These are phyloP conservation scores for Holocentrus rufus DNA, from an alignment of 2,797 vertebrate genomes.

Conservation along the genomic window DNA sequence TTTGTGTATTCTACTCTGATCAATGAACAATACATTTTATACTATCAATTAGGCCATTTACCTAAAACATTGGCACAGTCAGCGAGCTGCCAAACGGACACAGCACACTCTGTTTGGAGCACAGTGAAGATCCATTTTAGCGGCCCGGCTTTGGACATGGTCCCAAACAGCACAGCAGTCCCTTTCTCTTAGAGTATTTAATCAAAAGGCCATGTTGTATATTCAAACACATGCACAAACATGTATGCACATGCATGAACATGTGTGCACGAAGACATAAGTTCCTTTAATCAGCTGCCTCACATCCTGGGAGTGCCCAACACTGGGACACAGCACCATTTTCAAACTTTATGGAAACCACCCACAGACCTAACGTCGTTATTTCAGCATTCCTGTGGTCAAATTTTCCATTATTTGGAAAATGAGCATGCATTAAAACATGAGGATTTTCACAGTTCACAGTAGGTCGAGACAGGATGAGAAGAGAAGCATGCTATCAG, in stretches of 20 bases:
- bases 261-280: slow-evolving; percentile 31
- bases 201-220: slow-evolving; percentile 57
- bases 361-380: slow-evolving; percentile 68
- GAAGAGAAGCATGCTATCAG: slow-evolving; percentile 29
- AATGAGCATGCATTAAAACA: slow-evolving; percentile 62
- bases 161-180: slow-evolving; percentile 69
- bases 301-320: slow-evolving; percentile 74
- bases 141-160: slow-evolving; percentile 57
- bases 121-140: slow-evolving; percentile 64
- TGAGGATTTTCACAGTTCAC: slow-evolving; percentile 37
- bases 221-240: slow-evolving; percentile 38
- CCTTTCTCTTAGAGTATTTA: slow-evolving; percentile 55
- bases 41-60: slow-evolving; percentile 75
- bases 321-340: slow-evolving; percentile 53
- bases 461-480: slow-evolving; percentile 25
- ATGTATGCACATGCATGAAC: slow-evolving; percentile 29
- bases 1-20: slow-evolving; percentile 37
- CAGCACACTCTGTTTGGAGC: slow-evolving; percentile 65
- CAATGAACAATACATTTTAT: slow-evolving; percentile 54
- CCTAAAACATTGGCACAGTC: slow-evolving; percentile 60
- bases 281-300: slow-evolving; percentile 67
- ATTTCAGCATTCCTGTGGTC: slow-evolving; percentile 78
- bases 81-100: slow-evolving; percentile 57
- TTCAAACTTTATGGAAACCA: slow-evolving; percentile 78
- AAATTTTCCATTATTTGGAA: slow-evolving; percentile 71